Conservation (phyloP, 2,888 invertebrate species). For the Acanthosepion esculentum region DNA sequence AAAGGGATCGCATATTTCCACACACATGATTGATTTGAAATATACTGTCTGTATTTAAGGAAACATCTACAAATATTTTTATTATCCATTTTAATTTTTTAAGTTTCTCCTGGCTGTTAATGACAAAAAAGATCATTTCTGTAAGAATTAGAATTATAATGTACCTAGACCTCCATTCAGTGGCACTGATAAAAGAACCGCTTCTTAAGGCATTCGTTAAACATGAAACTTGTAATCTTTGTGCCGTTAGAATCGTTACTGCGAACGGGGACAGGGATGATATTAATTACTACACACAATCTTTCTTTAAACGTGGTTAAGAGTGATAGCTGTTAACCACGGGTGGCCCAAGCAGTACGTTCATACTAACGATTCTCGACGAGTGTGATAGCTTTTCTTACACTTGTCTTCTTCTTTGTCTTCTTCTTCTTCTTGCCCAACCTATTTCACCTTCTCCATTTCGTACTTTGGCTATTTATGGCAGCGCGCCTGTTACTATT, state of each 20-base stretch:
- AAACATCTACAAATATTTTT: too few relatives aligned
- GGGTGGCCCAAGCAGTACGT: neutral
- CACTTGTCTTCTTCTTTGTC: neutral
- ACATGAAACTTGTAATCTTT: neutral
- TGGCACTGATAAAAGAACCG: too few relatives aligned
- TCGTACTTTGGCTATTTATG: neutral
- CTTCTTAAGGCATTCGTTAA: neutral
- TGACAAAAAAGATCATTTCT: neutral
- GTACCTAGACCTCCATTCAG: neutral
- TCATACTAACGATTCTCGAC: neutral
- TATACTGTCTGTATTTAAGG: too few relatives aligned
- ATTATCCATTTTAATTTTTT: too few relatives aligned
- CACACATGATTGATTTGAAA: neutral
- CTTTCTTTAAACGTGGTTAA: neutral
- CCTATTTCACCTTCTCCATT: neutral
- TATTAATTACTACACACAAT: neutral
- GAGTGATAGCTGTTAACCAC: neutral
- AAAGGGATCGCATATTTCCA: neutral
- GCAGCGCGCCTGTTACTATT: neutral
- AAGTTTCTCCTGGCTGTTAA: too few relatives aligned
- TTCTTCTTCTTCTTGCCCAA: neutral
- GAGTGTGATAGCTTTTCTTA: neutral
- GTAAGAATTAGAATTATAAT: neutral
- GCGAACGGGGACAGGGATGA: neutral
- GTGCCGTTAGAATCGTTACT: neutral